A percentile compares a stretch with the other conserved stretches of the same genome.
phyloP scores from a whole-genome alignment of 2,888 invertebrate genomes.

The Metopia argyrocephala region DNA sequence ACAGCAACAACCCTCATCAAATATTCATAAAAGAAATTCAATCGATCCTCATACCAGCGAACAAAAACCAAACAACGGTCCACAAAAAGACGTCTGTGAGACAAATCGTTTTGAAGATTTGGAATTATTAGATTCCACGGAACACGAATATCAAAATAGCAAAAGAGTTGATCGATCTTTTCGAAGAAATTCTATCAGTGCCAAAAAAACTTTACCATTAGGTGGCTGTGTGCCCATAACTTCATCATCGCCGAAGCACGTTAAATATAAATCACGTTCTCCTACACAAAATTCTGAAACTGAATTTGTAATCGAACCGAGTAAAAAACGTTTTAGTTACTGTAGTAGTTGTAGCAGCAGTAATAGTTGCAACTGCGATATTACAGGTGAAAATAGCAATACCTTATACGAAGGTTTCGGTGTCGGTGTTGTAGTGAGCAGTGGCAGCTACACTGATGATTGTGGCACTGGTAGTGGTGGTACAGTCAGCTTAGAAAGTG shows the following conservation, averaged over 20 bases:
- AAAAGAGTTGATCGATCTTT: conserved; percentile 23
- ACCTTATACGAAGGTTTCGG: conserved; percentile 70
- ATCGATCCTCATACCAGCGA: too few species aligned
- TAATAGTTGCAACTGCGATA: conserved; percentile 75
- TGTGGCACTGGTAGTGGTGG: conserved; percentile 66
- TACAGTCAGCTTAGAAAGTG: conserved; percentile 35
- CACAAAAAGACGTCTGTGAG: neutral
- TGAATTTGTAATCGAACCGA: conserved; percentile 22
- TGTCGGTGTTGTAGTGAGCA: conserved; percentile 72
- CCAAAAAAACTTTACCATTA: neutral
- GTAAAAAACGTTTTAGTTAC: conserved; percentile 40
- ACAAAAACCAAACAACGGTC: neutral
- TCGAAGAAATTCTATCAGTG: conserved; percentile 10
- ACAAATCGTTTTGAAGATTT: conserved; percentile 1
- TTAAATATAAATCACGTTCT: conserved; percentile 17
- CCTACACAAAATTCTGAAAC: conserved; percentile 34
- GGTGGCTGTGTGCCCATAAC: neutral
- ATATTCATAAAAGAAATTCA: conserved; percentile 5
- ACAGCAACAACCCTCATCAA: neutral
- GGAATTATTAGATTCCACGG: neutral
- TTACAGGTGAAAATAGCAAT: conserved; percentile 74
- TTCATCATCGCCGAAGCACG: conserved; percentile 27
- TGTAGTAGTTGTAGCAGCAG: conserved; percentile 73
- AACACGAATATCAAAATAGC: neutral
- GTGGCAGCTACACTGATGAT: conserved; percentile 72